A percentile compares a stretch with the other conserved stretches of the same genome.
phyloP scores from a whole-genome alignment of 1,140 invertebrate species.

The Amyelois transitella region DNA sequence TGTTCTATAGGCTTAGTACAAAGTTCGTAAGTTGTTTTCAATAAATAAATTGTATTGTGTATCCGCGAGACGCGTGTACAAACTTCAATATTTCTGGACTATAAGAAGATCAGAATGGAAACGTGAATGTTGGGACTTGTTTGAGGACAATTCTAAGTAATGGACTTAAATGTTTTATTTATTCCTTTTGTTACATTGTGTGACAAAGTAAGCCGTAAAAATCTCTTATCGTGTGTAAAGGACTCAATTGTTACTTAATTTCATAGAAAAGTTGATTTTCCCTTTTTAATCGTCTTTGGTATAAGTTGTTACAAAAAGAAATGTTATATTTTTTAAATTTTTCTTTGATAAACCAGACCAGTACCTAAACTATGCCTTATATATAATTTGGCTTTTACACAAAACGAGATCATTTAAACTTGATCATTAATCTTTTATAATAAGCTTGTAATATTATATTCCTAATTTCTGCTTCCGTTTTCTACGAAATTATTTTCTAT shows the following conservation, averaged over 20 bases:
- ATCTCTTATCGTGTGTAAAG: not conserved
- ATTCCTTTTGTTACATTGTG: not conserved
- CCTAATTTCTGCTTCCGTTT: not conserved
- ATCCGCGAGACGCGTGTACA: constrained; percentile 12
- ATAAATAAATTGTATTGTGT: constrained; percentile 33
- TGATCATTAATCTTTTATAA: too few relatives aligned
- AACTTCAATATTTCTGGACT: not conserved
- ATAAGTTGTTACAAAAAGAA: too few relatives aligned
- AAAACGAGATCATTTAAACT: too few relatives aligned
- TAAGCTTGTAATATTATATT: too few relatives aligned
- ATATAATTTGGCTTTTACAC: too few relatives aligned
- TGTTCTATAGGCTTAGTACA: constrained; percentile 39
- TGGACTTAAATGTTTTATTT: not conserved
- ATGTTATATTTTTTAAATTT: too few relatives aligned
- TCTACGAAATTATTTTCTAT: constrained; percentile 5
- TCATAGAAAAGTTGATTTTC: too few relatives aligned
- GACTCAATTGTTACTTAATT: not conserved
- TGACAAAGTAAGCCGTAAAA: not conserved
- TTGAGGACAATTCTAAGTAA: not conserved
- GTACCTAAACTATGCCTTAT: too few relatives aligned
- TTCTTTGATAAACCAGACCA: too few relatives aligned
- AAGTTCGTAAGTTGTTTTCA: constrained; percentile 28
- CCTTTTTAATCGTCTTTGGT: too few relatives aligned
- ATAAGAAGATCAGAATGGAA: constrained; percentile 1
- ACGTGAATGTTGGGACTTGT: too few relatives aligned